Conservation (phyloP, 2,113 vertebrate genomes). For the Myiopsitta monachus region DNA sequence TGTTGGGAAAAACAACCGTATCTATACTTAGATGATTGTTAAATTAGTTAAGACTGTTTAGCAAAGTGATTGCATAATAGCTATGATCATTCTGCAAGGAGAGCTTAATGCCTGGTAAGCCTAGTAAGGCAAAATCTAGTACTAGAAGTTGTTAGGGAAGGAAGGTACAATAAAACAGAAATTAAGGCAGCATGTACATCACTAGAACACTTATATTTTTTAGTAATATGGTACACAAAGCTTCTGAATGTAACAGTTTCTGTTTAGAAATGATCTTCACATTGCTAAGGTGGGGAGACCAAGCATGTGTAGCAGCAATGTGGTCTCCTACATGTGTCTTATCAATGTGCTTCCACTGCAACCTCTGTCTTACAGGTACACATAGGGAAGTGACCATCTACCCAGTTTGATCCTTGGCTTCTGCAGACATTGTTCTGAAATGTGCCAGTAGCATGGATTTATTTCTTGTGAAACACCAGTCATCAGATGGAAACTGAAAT, state of each 20-base stretch:
- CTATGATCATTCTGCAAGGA: neutral
- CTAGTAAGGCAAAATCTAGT: neutral
- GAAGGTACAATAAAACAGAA: neutral
- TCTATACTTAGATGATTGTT: neutral
- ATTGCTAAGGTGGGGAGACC: neutral
- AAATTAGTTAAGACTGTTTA: neutral
- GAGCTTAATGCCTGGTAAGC: rapidly evolving
- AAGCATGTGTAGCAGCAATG: neutral
- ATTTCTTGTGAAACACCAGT: neutral
- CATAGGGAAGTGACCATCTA: neutral
- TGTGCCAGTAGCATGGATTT: neutral
- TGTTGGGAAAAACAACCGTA: neutral
- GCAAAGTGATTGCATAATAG: neutral
- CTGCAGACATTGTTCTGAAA: neutral
- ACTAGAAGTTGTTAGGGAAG: neutral
- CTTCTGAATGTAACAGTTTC: neutral
- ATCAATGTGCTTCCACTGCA: neutral
- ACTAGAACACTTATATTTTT: neutral
- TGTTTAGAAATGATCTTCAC: neutral
- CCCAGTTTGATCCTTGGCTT: neutral
- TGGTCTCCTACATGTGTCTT: rapidly evolving
- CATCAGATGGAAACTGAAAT: neutral
- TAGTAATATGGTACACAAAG: neutral
- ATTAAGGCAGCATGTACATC: neutral
- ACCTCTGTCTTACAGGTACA: neutral